Conservation (phyloP, 35 echinoderm and acorn worm species). For the Strongylocentrotus purpuratus region DNA sequence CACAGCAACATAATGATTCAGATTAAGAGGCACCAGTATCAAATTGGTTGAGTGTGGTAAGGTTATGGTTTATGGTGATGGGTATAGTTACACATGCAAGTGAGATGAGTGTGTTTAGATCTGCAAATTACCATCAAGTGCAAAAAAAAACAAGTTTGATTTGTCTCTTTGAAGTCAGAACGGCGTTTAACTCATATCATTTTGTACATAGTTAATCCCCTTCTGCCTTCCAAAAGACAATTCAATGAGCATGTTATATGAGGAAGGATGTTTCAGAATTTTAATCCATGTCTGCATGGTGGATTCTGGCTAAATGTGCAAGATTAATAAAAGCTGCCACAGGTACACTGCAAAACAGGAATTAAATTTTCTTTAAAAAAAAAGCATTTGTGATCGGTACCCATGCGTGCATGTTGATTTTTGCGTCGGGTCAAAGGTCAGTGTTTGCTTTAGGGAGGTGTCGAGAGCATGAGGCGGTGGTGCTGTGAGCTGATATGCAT, state of each 20-base stretch:
- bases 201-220: too few relatives aligned
- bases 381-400: not conserved
- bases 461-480: conserved; percentile 59
- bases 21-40: too few relatives aligned
- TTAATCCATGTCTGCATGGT: not conserved
- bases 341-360: conserved; percentile 10
- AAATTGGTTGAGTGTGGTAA: not conserved
- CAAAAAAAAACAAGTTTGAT: too few relatives aligned
- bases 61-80: not conserved
- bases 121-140: not conserved
- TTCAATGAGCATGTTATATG: too few relatives aligned
- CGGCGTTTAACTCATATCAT: too few relatives aligned
- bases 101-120: not conserved
- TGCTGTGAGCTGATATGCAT: conserved; percentile 64
- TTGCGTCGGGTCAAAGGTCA: conserved; percentile 41
- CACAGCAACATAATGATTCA: too few relatives aligned
- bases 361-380: not conserved
- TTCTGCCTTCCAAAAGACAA: too few relatives aligned
- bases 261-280: not conserved
- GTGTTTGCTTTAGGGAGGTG: conserved; percentile 55
- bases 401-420: conserved; percentile 25
- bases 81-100: not conserved
- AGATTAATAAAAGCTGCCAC: conserved; percentile 30
- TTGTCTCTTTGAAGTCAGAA: too few relatives aligned
- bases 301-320: not conserved